A percentile compares a stretch with the other conserved stretches of the same genome.
phyloP scores from a whole-genome alignment of 2,113 vertebrate species.

The Galbula dea region DNA sequence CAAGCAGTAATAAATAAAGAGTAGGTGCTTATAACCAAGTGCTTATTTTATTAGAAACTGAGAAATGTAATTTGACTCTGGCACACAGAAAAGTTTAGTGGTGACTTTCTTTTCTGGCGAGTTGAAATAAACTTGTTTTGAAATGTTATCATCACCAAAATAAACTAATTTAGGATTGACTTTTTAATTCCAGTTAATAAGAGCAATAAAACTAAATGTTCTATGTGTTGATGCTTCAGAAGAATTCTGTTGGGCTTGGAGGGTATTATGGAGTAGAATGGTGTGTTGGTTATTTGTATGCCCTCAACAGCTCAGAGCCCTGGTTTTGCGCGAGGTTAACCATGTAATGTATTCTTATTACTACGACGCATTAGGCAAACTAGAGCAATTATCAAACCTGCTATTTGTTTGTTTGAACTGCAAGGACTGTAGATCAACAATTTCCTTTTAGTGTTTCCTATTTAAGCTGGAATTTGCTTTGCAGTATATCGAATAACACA shows the following conservation, averaged over 20 bases:
- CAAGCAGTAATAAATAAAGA: slow-evolving; percentile 56
- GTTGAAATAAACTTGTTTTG: neutral
- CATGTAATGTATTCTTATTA: neutral
- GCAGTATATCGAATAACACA: no score
- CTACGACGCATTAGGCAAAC: neutral
- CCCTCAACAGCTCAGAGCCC: neutral
- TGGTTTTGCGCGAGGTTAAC: neutral
- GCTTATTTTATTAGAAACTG: slow-evolving; percentile 15
- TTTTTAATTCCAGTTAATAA: neutral
- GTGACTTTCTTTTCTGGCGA: neutral
- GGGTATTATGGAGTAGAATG: neutral
- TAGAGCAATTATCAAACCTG: neutral
- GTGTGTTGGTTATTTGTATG: neutral
- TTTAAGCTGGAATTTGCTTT: no score
- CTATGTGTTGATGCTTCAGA: neutral
- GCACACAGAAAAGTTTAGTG: slow-evolving; percentile 10
- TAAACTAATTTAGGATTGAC: neutral
- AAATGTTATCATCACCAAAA: neutral
- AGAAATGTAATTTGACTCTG: slow-evolving; percentile 24
- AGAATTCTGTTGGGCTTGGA: neutral
- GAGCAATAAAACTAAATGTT: neutral
- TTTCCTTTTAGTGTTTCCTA: slow-evolving; percentile 12
- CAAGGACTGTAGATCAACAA: neutral
- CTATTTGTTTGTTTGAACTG: neutral
- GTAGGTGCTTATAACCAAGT: slow-evolving; percentile 24